These are phyloP conservation scores for Acheta domesticus DNA, from an alignment of 2,888 invertebrate species.

Conservation along the genomic window DNA sequence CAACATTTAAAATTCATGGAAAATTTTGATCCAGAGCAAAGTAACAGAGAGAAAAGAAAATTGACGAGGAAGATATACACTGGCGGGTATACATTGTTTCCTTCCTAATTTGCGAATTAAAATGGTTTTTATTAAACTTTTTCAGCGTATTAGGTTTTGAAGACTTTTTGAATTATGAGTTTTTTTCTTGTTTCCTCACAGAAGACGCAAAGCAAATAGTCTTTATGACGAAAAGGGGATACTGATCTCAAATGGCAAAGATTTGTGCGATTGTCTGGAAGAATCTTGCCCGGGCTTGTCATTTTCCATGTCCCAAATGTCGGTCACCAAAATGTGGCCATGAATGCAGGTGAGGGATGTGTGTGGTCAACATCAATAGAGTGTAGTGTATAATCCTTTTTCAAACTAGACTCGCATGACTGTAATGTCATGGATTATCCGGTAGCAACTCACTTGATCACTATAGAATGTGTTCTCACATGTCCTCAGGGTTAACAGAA, in stretches of 20 bases:
- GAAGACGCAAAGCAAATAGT: slow-evolving; percentile 55
- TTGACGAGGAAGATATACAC: slow-evolving; percentile 62
- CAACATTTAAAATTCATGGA: slow-evolving; percentile 47
- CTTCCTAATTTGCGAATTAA: neutral
- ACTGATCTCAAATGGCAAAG: slow-evolving; percentile 48
- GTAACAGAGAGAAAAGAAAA: slow-evolving; percentile 73
- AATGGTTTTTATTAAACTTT: neutral
- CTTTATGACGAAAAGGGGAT: slow-evolving; percentile 70
- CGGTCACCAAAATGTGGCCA: slow-evolving; percentile 72
- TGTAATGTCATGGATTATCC: neutral
- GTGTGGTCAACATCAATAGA: too few species aligned
- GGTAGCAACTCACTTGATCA: neutral
- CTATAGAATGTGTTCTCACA: neutral
- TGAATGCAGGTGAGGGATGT: slow-evolving; percentile 56
- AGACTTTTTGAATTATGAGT: neutral
- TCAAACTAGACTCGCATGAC: too few species aligned
- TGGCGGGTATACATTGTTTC: slow-evolving; percentile 42
- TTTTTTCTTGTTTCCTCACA: slow-evolving; percentile 33
- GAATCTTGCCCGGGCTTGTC: slow-evolving; percentile 77
- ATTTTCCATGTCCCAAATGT: slow-evolving; percentile 74
- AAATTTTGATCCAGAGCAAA: slow-evolving; percentile 75
- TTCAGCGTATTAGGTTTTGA: neutral
- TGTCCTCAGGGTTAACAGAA: slow-evolving; percentile 25
- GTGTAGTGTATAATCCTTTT: too few species aligned
- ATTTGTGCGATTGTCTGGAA: slow-evolving; percentile 83